Evolutionary conservation across 2,888 invertebrate species (phyloP).

Genomic region (Drosophila pseudotakahashii): DNA sequence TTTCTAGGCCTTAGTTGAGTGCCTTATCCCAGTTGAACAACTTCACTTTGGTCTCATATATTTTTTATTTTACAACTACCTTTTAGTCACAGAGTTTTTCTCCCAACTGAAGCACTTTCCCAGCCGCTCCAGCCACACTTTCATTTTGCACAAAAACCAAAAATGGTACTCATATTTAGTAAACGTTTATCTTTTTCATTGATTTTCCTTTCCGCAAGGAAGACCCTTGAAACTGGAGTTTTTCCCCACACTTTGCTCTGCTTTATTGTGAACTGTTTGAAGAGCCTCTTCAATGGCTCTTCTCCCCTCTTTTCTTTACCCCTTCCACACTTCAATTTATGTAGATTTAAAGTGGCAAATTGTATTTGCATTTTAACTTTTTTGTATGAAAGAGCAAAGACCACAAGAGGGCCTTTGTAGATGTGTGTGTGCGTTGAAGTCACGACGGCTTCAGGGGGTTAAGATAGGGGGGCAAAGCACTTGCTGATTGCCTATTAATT

Average conservation of each 20-base stretch:
- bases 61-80: not conserved
- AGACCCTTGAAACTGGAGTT: conserved; percentile 21
- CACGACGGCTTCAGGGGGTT: conserved; percentile 9
- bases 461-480: conserved; percentile 5
- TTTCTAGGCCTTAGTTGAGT: not conserved
- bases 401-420: conserved; percentile 67
- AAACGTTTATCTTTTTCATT: conserved; percentile 48
- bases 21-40: not conserved
- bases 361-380: conserved; percentile 75
- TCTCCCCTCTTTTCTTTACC: conserved; percentile 5
- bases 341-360: conserved; percentile 78
- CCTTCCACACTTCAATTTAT: conserved; percentile 59
- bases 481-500: conserved; percentile 43
- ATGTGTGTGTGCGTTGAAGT: conserved; percentile 4
- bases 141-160: not conserved
- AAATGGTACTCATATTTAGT: conserved; percentile 30
- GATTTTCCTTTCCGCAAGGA: conserved; percentile 53
- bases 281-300: conserved; percentile 59
- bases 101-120: not conserved
- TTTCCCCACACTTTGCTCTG: conserved; percentile 15
- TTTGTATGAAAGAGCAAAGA: conserved; percentile 49
- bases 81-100: conserved; percentile 13
- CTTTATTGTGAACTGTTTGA: conserved; percentile 64
- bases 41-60: too few species aligned
- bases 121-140: conserved; percentile 2